These are phyloP conservation scores for Botia kubotai DNA, from an alignment of 2,797 vertebrate genomes.

Conservation along the genomic window DNA sequence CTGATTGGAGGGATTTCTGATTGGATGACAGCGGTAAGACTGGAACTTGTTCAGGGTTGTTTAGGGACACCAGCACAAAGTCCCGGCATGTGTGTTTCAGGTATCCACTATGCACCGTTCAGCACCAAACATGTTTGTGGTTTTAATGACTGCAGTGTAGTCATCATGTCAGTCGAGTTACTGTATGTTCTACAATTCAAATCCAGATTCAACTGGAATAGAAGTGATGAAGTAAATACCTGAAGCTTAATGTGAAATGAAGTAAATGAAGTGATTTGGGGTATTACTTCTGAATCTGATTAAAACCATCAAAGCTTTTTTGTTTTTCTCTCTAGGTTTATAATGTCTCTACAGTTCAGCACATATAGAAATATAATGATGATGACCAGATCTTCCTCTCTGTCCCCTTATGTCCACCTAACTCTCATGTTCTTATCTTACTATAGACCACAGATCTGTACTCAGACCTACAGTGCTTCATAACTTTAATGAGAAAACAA, in stretches of 20 bases:
- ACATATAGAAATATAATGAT: too few species aligned
- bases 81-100: conserved; percentile 44
- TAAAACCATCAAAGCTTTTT: too few species aligned
- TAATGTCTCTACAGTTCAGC: too few species aligned
- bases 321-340: too few species aligned
- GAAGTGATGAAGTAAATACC: not conserved
- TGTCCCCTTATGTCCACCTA: too few species aligned
- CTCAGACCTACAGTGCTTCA: not conserved
- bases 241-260: not conserved
- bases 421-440: too few species aligned
- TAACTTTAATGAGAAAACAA: not conserved
- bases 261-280: too few species aligned
- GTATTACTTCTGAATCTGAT: too few species aligned
- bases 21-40: conserved; percentile 45
- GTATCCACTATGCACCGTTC: conserved; percentile 43
- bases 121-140: conserved; percentile 52
- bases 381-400: too few species aligned
- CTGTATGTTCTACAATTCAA: not conserved
- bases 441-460: not conserved
- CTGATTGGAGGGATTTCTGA: conserved; percentile 40
- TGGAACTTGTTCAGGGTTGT: conserved; percentile 50
- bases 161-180: conserved; percentile 41
- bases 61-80: conserved; percentile 50
- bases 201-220: not conserved
- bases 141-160: conserved; percentile 45